Conservation (phyloP, 1,140 invertebrate genomes). For the Drosophila saltans region DNA sequence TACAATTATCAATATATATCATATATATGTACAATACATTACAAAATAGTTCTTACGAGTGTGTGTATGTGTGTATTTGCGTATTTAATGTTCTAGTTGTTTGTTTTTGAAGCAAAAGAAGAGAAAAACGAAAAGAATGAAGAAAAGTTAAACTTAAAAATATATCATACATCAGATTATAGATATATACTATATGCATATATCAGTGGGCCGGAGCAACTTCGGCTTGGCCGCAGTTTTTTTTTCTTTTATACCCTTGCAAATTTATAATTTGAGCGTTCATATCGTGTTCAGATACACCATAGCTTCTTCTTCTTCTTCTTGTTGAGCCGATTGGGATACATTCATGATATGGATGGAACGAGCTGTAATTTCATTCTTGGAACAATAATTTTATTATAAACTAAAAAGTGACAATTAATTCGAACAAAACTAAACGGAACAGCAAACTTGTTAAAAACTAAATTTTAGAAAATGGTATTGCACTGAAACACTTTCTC, state of each 20-base stretch:
- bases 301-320: not conserved
- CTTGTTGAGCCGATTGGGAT: not conserved
- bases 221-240: slow-evolving; percentile 6
- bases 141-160: slow-evolving; percentile 4
- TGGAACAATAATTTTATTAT: slow-evolving; percentile 4
- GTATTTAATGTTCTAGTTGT: slow-evolving; percentile 13
- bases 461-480: not conserved
- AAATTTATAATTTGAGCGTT: slow-evolving; percentile 6
- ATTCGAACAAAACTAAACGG: not conserved
- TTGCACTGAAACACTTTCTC: not conserved
- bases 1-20: slow-evolving; percentile 41
- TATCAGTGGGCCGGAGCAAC: slow-evolving; percentile 7
- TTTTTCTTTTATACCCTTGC: not conserved
- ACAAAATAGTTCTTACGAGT: slow-evolving; percentile 50
- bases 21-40: slow-evolving; percentile 67
- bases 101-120: slow-evolving; percentile 1
- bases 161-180: slow-evolving; percentile 16
- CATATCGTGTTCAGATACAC: not conserved
- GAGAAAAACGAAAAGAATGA: not conserved
- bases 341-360: not conserved
- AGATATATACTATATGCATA: not conserved
- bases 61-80: slow-evolving; percentile 25
- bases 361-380: not conserved
- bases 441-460: too few species aligned
- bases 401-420: not conserved